Conservation (phyloP, 2,113 vertebrate genomes). For the Microtus ochrogaster region DNA sequence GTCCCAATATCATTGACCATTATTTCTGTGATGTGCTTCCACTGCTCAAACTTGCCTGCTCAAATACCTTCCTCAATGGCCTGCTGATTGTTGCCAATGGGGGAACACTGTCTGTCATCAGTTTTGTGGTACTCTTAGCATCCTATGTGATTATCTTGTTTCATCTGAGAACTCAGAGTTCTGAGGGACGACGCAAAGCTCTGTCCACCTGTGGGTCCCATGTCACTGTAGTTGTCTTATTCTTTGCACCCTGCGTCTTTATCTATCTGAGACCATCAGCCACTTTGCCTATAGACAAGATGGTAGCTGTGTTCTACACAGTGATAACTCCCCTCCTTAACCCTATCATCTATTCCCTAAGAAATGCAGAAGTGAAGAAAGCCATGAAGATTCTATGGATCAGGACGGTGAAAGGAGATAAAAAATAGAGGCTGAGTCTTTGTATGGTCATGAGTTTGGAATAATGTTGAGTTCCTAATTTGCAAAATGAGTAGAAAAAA, state of each 20-base stretch:
- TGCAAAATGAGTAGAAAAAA: neutral
- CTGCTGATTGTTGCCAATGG: conserved; percentile 60
- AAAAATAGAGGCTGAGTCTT: neutral
- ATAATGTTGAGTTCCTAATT: neutral
- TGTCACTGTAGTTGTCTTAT: conserved; percentile 8
- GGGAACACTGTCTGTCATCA: conserved; percentile 56
- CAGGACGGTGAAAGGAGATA: neutral
- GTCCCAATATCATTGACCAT: conserved; percentile 79
- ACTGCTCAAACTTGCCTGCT: conserved; percentile 78
- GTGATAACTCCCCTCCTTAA: conserved; percentile 72
- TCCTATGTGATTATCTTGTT: conserved; percentile 64
- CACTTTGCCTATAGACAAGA: conserved; percentile 65
- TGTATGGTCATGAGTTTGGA: neutral
- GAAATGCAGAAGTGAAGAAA: conserved; percentile 73
- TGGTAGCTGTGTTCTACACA: conserved; percentile 68
- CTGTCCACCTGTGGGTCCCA: conserved; percentile 75
- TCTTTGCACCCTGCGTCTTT: conserved; percentile 76
- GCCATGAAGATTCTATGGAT: conserved; percentile 54
- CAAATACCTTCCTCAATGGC: conserved; percentile 45
- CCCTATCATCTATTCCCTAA: conserved; percentile 76
- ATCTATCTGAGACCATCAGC: conserved; percentile 58
- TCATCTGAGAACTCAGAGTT: conserved; percentile 46
- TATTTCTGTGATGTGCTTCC: conserved; percentile 82
- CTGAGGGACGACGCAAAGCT: conserved; percentile 55
- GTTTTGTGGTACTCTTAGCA: conserved; percentile 29